These are phyloP conservation scores for Cotesia glomerata DNA, from an alignment of 1,140 invertebrate species.

Conservation along the genomic window DNA sequence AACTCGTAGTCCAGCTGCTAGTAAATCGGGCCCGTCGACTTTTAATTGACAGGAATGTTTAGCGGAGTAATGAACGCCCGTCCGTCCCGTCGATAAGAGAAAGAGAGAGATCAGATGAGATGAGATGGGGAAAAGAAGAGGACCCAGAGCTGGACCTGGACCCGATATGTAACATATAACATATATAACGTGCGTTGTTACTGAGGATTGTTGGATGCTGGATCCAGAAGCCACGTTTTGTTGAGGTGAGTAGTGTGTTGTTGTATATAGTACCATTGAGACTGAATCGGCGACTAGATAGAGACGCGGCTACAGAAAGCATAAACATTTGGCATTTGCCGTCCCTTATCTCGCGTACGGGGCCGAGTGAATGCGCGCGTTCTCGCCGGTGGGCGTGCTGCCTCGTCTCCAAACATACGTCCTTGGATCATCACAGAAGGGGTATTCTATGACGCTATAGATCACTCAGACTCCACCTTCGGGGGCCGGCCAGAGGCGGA, in stretches of 20 bases:
- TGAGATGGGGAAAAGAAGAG: constrained; percentile 15
- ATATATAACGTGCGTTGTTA: constrained; percentile 13
- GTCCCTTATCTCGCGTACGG: constrained; percentile 29
- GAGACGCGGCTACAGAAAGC: constrained; percentile 54
- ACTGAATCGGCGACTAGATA: constrained; percentile 52
- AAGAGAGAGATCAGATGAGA: not conserved
- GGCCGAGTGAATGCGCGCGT: constrained; percentile 45
- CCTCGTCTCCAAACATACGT: constrained; percentile 41
- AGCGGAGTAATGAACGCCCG: constrained; percentile 57
- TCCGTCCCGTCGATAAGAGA: not conserved
- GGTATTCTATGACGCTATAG: constrained; percentile 63
- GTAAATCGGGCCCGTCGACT: constrained; percentile 57
- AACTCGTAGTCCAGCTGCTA: constrained; percentile 27
- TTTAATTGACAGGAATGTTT: constrained; percentile 64
- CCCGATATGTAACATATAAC: constrained; percentile 21
- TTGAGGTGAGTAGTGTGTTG: not conserved
- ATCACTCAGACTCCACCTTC: constrained; percentile 57
- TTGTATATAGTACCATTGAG: constrained; percentile 11
- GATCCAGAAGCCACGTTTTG: not conserved
- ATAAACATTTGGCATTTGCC: constrained; percentile 47
- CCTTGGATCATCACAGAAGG: constrained; percentile 40
- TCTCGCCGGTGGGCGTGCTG: constrained; percentile 47
- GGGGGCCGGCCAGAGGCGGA: constrained; percentile 34
- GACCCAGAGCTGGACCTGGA: not conserved
- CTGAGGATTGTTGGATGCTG: not conserved